These are phyloP conservation scores for Echinops telfairi DNA, from an alignment of 2,113 vertebrate genomes.

Conservation along the genomic window DNA sequence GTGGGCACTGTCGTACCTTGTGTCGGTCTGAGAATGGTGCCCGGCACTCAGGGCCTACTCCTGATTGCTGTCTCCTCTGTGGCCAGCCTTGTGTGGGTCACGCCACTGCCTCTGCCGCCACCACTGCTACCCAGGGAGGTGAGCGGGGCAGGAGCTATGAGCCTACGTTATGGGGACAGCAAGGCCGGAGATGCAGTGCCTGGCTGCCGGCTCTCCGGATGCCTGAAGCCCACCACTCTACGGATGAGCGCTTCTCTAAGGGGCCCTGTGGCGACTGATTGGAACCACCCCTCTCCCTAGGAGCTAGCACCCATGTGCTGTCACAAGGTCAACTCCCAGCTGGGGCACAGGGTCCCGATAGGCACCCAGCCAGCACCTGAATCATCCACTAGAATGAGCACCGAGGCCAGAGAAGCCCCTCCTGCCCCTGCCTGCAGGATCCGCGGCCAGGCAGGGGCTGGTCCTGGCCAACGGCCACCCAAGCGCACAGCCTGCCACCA, in stretches of 20 bases:
- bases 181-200: accelerated
- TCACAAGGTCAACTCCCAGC: neutral
- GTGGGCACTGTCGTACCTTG: neutral
- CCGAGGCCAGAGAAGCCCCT: neutral
- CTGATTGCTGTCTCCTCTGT: neutral
- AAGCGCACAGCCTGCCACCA: neutral
- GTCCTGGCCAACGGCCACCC: neutral
- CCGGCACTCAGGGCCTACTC: neutral
- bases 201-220: neutral
- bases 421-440: neutral
- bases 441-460: neutral
- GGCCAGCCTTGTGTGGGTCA: neutral
- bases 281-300: neutral
- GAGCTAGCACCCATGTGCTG: neutral
- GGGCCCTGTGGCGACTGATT: neutral
- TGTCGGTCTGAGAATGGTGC: neutral
- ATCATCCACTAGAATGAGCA: neutral
- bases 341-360: neutral
- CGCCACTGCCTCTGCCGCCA: no score
- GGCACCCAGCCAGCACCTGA: neutral
- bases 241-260: neutral
- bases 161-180: neutral
- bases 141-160: neutral
- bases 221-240: neutral
- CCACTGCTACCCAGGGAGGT: neutral